These are phyloP conservation scores for Temnothorax unifasciatus DNA, from an alignment of 2,888 invertebrate genomes.

Conservation along the genomic window DNA sequence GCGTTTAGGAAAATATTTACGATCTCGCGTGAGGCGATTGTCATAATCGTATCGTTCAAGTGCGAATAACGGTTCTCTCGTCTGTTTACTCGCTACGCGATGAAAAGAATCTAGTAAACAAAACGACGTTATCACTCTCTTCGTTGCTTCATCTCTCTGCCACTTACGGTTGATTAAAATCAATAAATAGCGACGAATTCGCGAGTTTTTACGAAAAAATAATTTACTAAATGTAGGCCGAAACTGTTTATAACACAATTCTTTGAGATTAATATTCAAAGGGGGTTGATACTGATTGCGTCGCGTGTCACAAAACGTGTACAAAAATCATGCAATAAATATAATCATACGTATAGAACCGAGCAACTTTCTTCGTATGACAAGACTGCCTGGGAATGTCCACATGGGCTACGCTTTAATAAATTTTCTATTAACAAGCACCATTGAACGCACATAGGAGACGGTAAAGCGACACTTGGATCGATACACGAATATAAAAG, in stretches of 20 bases:
- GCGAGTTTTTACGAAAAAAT: background rate
- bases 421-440: constrained; percentile 48
- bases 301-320: background rate
- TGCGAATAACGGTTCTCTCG: constrained; percentile 15
- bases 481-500: constrained; percentile 17
- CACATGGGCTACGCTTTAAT: constrained; percentile 15
- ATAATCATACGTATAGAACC: constrained; percentile 2
- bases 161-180: background rate
- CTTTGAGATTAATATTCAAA: background rate
- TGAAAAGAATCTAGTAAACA: background rate
- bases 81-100: background rate
- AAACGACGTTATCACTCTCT: background rate
- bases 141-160: background rate
- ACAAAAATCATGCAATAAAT: constrained; percentile 22
- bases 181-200: background rate
- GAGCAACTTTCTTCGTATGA: constrained; percentile 13
- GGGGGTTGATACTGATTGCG: background rate
- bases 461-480: constrained; percentile 32
- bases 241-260: background rate
- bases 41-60: constrained; percentile 36
- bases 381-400: constrained; percentile 33
- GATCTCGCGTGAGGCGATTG: constrained; percentile 48
- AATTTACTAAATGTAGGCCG: too few species aligned
- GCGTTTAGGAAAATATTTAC: constrained; percentile 50
- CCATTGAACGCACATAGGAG: background rate